Conservation (phyloP, 2,888 invertebrate genomes). For the Xanthorhoe spadicearia region DNA sequence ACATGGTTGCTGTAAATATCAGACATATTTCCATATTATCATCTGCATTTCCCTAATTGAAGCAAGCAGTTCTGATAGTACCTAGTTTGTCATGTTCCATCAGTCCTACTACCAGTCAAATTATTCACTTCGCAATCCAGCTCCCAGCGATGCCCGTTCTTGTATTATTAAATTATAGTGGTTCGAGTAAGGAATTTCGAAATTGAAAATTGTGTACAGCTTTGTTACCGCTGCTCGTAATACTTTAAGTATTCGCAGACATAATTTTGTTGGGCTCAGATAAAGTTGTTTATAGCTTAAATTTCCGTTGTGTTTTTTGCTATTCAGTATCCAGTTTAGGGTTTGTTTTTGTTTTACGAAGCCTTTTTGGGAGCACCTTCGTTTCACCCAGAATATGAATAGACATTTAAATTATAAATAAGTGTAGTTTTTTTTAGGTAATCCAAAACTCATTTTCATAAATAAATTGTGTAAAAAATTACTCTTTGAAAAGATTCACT, state of each 20-base stretch:
- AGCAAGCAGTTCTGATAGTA: constrained; percentile 27
- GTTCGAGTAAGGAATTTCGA: constrained; percentile 74
- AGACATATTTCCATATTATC: constrained; percentile 34
- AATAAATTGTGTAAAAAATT: constrained; percentile 2
- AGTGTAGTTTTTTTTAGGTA: background rate
- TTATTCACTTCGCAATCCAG: constrained; percentile 81
- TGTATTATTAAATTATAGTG: constrained; percentile 84
- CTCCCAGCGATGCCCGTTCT: constrained; percentile 53
- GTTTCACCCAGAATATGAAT: background rate
- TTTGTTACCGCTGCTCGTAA: constrained; percentile 37
- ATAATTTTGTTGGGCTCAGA: constrained; percentile 35
- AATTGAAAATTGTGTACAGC: constrained; percentile 70
- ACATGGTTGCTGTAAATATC: too few relatives aligned
- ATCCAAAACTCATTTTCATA: constrained; percentile 1
- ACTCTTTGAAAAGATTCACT: constrained; percentile 3
- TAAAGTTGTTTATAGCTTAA: constrained; percentile 34
- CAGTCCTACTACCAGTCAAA: constrained; percentile 70
- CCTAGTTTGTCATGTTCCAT: constrained; percentile 41
- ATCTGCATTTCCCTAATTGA: constrained; percentile 30
- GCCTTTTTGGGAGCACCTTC: background rate
- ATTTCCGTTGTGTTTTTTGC: constrained; percentile 24
- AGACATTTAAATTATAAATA: background rate
- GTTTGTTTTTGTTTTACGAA: constrained; percentile 7
- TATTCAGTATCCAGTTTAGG: constrained; percentile 14
- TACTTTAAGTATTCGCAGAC: constrained; percentile 38